These are phyloP conservation scores for Drosophila persimilis DNA, from an alignment of 1,140 invertebrate species.

Conservation along the genomic window DNA sequence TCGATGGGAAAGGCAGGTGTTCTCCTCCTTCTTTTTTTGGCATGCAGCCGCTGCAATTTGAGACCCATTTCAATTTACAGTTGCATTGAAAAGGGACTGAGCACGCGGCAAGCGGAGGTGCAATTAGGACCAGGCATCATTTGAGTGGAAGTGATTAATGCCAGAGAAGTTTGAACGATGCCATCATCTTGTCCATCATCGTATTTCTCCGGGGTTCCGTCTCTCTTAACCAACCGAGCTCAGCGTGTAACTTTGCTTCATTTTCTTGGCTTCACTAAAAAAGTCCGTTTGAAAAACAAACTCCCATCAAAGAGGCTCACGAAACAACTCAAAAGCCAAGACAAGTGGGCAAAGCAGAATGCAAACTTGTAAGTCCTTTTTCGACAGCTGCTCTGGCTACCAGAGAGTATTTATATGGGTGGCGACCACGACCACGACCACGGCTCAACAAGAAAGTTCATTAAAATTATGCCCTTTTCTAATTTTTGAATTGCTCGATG, in stretches of 20 bases:
- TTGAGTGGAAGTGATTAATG: slow-evolving; percentile 68
- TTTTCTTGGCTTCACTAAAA: slow-evolving; percentile 20
- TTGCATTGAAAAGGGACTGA: slow-evolving; percentile 38
- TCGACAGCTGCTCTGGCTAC: slow-evolving; percentile 72
- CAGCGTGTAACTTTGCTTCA: slow-evolving; percentile 33
- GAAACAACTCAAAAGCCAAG: slow-evolving; percentile 59
- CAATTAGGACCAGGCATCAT: slow-evolving; percentile 45
- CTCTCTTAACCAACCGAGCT: slow-evolving; percentile 9
- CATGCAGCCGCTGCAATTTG: slow-evolving; percentile 68
- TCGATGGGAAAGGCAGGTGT: slow-evolving; percentile 48
- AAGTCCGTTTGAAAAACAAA: slow-evolving; percentile 43
- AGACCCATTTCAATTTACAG: slow-evolving; percentile 64
- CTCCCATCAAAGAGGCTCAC: slow-evolving; percentile 55
- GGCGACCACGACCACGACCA: slow-evolving; percentile 6
- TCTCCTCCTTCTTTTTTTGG: slow-evolving; percentile 25
- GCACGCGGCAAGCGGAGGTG: slow-evolving; percentile 50
- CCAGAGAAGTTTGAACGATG: slow-evolving; percentile 6
- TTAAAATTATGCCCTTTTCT: slow-evolving; percentile 82
- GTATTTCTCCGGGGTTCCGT: background rate
- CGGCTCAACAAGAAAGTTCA: slow-evolving; percentile 69
- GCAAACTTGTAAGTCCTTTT: slow-evolving; percentile 76
- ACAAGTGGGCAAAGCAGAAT: slow-evolving; percentile 55
- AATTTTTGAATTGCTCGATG: slow-evolving; percentile 61
- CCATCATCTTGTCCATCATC: background rate
- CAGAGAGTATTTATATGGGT: slow-evolving; percentile 35